A percentile compares a stretch with the other conserved stretches of the same genome.
Conservation (phyloP, 2,888 invertebrate genomes). For the Acrobasis suavella region DNA sequence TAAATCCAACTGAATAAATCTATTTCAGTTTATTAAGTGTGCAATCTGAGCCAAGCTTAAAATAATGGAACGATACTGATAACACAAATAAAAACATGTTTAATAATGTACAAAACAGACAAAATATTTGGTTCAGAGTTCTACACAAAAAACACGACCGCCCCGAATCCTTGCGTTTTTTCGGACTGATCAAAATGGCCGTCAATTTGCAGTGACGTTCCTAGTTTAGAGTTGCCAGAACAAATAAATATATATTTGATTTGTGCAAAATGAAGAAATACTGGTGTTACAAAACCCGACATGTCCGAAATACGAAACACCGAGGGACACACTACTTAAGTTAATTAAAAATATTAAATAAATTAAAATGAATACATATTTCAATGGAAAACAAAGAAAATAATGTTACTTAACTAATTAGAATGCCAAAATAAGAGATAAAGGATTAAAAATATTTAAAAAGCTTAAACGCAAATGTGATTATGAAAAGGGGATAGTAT, state of each 20-base stretch:
- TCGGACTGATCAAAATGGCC: neutral
- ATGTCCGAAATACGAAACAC: neutral
- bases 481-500: neutral
- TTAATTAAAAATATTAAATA: neutral
- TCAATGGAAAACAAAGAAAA: neutral
- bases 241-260: neutral
- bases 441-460: neutral
- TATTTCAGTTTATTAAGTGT: neutral
- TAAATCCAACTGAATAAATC: neutral
- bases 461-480: neutral
- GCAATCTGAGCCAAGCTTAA: neutral
- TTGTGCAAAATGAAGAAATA: neutral
- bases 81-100: neutral
- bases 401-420: neutral
- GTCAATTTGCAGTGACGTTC: neutral
- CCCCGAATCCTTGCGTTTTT: neutral
- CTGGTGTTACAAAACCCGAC: neutral
- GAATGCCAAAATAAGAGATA: neutral
- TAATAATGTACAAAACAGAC: neutral
- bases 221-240: constrained; percentile 2
- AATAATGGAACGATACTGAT: neutral
- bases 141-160: neutral
- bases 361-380: neutral
- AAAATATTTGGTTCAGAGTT: neutral
- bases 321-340: neutral